A percentile compares a stretch with the other conserved stretches of the same genome.
These are phyloP conservation scores for Helicolenus hilgendorfi DNA, from an alignment of 2,797 vertebrate species.

Conservation along the genomic window DNA sequence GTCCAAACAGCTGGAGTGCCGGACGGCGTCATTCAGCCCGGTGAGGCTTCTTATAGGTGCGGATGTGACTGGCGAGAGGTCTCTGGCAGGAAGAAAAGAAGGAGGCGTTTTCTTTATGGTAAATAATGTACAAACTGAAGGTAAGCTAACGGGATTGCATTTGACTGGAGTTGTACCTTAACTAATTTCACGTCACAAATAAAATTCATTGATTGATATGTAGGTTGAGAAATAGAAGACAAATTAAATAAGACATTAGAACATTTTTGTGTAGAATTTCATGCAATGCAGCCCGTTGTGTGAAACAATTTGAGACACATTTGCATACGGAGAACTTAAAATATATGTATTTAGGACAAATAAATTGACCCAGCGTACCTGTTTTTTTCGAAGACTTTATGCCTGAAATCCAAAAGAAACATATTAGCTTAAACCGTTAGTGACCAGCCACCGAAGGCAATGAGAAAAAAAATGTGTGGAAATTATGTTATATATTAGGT, in stretches of 20 bases:
- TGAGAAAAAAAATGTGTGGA: not conserved
- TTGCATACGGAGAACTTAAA: not conserved
- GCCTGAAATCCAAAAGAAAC: not conserved
- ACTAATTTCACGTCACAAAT: not conserved
- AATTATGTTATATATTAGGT: not conserved
- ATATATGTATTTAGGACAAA: too few species aligned
- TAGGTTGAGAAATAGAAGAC: too few species aligned
- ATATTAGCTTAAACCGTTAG: not conserved
- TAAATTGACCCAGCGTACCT: not conserved
- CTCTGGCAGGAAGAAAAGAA: not conserved
- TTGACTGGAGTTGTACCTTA: too few species aligned
- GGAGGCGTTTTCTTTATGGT: not conserved
- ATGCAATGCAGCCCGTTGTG: not conserved
- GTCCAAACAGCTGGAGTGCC: not conserved
- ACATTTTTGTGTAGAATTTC: not conserved
- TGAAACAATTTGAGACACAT: accelerated
- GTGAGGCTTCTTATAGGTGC: accelerated
- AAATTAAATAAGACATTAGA: too few species aligned
- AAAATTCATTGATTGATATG: not conserved
- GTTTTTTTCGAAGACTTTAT: accelerated
- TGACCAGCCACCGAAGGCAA: not conserved
- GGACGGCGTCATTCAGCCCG: accelerated
- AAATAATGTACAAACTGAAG: not conserved
- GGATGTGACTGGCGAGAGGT: accelerated
- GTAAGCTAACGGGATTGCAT: not conserved